A percentile compares a stretch with the other conserved stretches of the same genome.
phyloP scores from a whole-genome alignment of 1,140 invertebrate genomes.

The Andricus grossulariae region DNA sequence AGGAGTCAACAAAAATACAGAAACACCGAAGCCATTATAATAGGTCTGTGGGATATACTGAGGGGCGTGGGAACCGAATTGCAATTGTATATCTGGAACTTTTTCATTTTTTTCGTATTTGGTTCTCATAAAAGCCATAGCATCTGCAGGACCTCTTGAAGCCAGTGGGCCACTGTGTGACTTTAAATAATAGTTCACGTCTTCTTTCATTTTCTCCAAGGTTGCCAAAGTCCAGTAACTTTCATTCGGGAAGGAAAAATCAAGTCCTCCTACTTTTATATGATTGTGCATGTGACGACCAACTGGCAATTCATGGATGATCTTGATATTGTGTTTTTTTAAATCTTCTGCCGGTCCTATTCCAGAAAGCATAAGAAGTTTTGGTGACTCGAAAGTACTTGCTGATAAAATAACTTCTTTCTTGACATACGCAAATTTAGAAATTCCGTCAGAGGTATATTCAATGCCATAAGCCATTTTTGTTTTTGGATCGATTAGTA shows the following conservation, averaged over 20 bases:
- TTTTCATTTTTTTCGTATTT: constrained; percentile 54
- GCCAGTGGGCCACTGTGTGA: constrained; percentile 65
- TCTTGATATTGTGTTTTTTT: constrained; percentile 72
- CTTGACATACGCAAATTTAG: constrained; percentile 72
- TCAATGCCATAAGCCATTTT: constrained; percentile 84
- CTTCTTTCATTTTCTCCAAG: constrained; percentile 73
- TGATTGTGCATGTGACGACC: constrained; percentile 85
- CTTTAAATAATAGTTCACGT: constrained; percentile 73
- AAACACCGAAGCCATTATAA: constrained; percentile 65
- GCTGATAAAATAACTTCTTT: constrained; percentile 83
- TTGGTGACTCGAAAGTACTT: constrained; percentile 78
- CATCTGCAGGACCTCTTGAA: constrained; percentile 60
- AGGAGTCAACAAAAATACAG: constrained; percentile 73
- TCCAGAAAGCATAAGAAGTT: constrained; percentile 78
- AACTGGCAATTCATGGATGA: constrained; percentile 80
- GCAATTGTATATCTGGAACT: constrained; percentile 81
- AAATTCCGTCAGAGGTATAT: constrained; percentile 73
- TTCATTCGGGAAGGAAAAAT: constrained; percentile 74
- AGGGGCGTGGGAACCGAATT: constrained; percentile 56
- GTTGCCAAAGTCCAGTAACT: constrained; percentile 69
- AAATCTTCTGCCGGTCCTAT: constrained; percentile 77
- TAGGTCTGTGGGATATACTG: constrained; percentile 53
- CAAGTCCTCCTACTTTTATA: constrained; percentile 76
- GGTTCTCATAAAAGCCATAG: constrained; percentile 65
- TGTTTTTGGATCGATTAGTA: constrained; percentile 83